These are phyloP conservation scores for Urocolius indicus DNA, from an alignment of 2,113 vertebrate species.

Conservation along the genomic window DNA sequence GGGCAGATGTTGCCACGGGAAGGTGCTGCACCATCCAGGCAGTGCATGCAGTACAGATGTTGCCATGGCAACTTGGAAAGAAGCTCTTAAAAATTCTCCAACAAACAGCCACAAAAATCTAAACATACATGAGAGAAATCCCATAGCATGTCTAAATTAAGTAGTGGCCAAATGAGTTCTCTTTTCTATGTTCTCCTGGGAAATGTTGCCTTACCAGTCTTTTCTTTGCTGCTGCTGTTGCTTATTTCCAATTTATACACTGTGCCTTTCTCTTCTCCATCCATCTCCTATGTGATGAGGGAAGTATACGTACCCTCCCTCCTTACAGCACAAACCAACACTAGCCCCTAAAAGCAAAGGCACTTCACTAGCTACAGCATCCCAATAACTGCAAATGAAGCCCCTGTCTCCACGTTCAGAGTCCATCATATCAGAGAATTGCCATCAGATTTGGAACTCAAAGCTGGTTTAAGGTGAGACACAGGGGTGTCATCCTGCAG, in stretches of 20 bases:
- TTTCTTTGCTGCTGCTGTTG: neutral
- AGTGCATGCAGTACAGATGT: neutral
- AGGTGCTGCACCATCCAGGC: neutral
- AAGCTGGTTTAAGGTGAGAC: neutral
- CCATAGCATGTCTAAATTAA: neutral
- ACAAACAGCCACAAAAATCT: neutral
- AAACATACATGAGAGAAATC: neutral
- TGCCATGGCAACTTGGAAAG: neutral
- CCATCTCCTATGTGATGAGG: accelerated
- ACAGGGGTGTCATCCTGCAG: neutral
- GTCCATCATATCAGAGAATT: accelerated
- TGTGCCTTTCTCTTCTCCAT: neutral
- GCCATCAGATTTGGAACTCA: accelerated
- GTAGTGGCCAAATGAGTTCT: neutral
- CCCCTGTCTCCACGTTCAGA: neutral
- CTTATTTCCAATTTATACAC: neutral
- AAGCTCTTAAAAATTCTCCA: neutral
- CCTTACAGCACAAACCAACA: neutral
- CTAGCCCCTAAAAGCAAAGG: neutral
- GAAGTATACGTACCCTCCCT: no score
- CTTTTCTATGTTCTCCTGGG: neutral
- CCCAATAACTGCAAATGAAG: neutral
- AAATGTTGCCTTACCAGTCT: neutral
- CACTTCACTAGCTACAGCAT: neutral
- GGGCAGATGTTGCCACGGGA: no score